phyloP scores from a whole-genome alignment of 2,113 vertebrate genomes.

The Limnothrissa miodon region DNA sequence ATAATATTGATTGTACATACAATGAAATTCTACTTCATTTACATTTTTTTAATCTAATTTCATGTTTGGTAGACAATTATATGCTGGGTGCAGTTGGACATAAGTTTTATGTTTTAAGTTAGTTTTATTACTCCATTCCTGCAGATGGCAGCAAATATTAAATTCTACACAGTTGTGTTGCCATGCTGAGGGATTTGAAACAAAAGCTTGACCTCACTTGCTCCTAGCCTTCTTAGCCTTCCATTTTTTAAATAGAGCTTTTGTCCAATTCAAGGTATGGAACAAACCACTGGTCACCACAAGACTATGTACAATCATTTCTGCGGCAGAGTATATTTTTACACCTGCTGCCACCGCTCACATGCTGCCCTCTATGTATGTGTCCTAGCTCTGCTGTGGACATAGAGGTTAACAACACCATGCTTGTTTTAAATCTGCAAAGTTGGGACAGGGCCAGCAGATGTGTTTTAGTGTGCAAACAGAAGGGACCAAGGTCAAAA shows the following conservation, averaged over 20 bases:
- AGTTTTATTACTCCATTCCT: not conserved
- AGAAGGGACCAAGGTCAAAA: too few species aligned
- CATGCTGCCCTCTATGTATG: not conserved
- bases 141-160: constrained; percentile 5
- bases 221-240: not conserved
- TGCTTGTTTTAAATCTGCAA: too few species aligned
- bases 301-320: not conserved
- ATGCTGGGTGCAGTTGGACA: not conserved
- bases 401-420: too few species aligned
- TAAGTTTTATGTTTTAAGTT: not conserved
- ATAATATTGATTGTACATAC: too few species aligned
- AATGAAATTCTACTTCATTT: not conserved
- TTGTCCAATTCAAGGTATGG: too few species aligned
- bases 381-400: too few species aligned
- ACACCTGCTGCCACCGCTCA: not conserved
- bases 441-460: too few species aligned
- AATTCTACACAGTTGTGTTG: not conserved
- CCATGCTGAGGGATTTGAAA: not conserved
- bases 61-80: not conserved
- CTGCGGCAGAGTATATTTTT: not conserved
- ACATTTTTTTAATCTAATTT: not conserved
- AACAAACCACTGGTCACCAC: not conserved
- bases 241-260: too few species aligned
- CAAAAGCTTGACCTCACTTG: not conserved
- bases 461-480: too few species aligned